Evolutionary conservation across 64 coral and sea anemone genomes (phyloP).

Genomic region (Hydrozoanthus tunicans): DNA sequence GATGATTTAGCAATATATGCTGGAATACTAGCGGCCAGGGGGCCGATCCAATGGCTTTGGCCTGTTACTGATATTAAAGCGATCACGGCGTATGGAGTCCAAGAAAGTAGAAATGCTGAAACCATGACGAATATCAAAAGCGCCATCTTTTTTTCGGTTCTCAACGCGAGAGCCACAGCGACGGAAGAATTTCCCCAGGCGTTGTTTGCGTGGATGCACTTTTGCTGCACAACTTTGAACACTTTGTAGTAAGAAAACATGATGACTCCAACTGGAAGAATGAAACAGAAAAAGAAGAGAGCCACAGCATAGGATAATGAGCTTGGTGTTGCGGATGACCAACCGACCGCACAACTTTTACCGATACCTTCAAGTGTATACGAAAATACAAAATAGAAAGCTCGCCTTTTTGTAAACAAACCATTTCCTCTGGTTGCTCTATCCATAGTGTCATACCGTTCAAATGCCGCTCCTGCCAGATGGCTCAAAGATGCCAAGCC

Average conservation of each 20-base stretch:
- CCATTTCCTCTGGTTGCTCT: too few species aligned
- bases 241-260: background rate
- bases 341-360: background rate
- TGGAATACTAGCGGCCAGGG: too few species aligned
- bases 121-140: background rate
- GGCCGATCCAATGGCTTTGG: too few species aligned
- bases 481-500: too few species aligned
- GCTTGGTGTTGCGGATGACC: background rate
- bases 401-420: too few species aligned
- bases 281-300: constrained; percentile 27
- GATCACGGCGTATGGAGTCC: constrained; percentile 52
- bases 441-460: too few species aligned
- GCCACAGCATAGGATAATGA: background rate
- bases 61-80: constrained; percentile 7
- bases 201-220: constrained; percentile 20
- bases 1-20: background rate
- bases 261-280: constrained; percentile 26
- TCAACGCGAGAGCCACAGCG: background rate
- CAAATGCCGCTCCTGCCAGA: too few species aligned
- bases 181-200: constrained; percentile 32
- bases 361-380: too few species aligned
- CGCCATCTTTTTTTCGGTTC: background rate
- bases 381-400: background rate
- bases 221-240: background rate
- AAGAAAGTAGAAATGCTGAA: constrained; percentile 43